These are phyloP conservation scores for Belonocnema kinseyi DNA, from an alignment of 1,140 invertebrate species.

Conservation along the genomic window DNA sequence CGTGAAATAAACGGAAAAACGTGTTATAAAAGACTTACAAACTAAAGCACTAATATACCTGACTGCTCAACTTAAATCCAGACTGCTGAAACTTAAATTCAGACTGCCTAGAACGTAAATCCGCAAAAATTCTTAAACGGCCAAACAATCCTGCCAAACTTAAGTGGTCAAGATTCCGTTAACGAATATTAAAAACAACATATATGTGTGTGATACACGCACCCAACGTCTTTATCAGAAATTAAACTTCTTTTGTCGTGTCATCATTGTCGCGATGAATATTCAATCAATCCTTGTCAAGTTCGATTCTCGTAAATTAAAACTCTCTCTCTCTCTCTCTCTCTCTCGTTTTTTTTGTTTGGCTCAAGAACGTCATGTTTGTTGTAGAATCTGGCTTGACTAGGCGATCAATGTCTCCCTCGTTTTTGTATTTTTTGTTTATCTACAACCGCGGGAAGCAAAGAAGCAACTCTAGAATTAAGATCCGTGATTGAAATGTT, in stretches of 20 bases:
- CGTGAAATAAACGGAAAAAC: not conserved
- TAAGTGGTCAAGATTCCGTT: constrained; percentile 37
- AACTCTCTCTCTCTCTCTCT: not conserved
- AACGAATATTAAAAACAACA: constrained; percentile 51
- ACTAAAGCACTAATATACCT: constrained; percentile 24
- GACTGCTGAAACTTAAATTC: constrained; percentile 9
- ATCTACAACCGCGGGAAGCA: not conserved
- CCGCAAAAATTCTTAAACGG: constrained; percentile 8
- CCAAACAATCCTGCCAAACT: constrained; percentile 5
- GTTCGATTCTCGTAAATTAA: constrained; percentile 11
- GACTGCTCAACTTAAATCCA: constrained; percentile 1
- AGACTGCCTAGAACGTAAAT: no score
- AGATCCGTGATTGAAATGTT: not conserved
- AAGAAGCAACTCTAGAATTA: not conserved
- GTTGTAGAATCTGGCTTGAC: not conserved
- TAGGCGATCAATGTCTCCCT: not conserved
- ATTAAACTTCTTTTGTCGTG: constrained; percentile 53
- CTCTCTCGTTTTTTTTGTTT: not conserved
- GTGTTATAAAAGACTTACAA: constrained; percentile 25
- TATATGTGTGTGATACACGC: constrained; percentile 39
- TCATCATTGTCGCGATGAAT: not conserved
- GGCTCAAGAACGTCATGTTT: not conserved
- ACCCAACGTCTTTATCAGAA: constrained; percentile 50
- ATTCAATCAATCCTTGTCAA: not conserved
- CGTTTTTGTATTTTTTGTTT: not conserved